Conservation (phyloP, 1,140 invertebrate species). For the Meloidogyne exigua region DNA sequence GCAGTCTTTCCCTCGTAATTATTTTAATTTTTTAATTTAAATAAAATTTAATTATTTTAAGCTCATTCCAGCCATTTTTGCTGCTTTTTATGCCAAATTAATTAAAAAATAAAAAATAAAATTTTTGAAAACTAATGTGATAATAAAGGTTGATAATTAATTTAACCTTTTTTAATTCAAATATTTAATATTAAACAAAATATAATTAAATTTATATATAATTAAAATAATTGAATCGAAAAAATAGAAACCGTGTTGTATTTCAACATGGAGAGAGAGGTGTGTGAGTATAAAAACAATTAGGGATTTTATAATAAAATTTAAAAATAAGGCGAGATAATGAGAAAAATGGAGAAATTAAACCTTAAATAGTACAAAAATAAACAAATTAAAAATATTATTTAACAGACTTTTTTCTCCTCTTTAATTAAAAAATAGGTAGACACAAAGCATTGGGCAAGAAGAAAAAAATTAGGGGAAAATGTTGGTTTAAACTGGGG, state of each 20-base stretch:
- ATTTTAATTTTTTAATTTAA: conserved; percentile 6
- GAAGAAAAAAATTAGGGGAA: background rate
- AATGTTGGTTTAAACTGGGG: background rate
- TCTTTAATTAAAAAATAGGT: too few species aligned
- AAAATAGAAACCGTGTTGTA: background rate
- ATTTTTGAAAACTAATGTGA: background rate
- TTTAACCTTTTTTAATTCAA: too few species aligned
- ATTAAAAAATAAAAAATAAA: conserved; percentile 52
- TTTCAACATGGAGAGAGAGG: background rate
- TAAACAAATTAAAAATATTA: too few species aligned
- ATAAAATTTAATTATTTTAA: conserved; percentile 38
- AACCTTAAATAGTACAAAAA: too few species aligned
- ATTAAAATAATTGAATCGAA: background rate
- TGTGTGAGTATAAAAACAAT: background rate
- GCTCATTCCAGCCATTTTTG: conserved; percentile 56
- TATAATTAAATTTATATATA: too few species aligned
- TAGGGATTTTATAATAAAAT: background rate
- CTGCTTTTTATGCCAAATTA: conserved; percentile 54
- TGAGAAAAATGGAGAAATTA: too few species aligned
- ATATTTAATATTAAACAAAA: too few species aligned
- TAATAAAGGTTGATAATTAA: background rate
- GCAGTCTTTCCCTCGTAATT: conserved; percentile 49
- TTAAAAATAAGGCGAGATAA: background rate
- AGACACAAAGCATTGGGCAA: too few species aligned
- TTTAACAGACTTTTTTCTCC: too few species aligned